A percentile compares a stretch with the other conserved stretches of the same genome.
Evolutionary conservation across 2,888 invertebrate genomes (phyloP).

Genomic region (Adelognathus sp.): DNA sequence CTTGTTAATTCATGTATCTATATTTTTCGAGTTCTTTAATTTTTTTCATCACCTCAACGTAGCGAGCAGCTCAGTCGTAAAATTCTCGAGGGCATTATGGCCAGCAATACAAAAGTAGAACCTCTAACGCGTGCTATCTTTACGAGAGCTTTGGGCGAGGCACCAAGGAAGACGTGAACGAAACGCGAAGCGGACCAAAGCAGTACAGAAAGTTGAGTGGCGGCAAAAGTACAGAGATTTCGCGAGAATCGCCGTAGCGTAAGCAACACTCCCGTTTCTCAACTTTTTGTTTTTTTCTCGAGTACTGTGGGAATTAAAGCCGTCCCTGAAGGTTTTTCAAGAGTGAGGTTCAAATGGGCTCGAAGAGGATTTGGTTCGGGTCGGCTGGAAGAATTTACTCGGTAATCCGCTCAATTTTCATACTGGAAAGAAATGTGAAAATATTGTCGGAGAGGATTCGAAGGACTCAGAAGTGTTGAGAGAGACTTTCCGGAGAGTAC

Average conservation of each 20-base stretch:
- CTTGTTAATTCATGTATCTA: constrained; percentile 1
- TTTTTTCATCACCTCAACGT: neutral
- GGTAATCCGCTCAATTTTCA: neutral
- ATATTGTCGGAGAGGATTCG: neutral
- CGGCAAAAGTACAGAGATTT: constrained; percentile 22
- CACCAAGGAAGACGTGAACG: neutral
- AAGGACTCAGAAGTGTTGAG: neutral
- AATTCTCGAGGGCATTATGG: constrained; percentile 46
- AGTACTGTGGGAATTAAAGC: neutral
- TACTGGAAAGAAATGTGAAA: neutral
- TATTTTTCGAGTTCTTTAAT: neutral
- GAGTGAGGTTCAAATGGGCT: neutral
- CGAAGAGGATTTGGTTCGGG: neutral
- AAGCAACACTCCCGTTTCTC: constrained; percentile 17
- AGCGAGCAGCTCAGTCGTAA: constrained; percentile 6
- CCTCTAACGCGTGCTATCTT: constrained; percentile 36
- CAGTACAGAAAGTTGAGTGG: constrained; percentile 1
- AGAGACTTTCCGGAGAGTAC: neutral
- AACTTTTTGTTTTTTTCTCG: neutral
- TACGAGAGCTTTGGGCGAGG: constrained; percentile 44
- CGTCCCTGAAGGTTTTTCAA: neutral
- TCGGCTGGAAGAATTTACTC: constrained; percentile 20
- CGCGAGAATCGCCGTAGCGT: constrained; percentile 21
- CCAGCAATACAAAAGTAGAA: constrained; percentile 38
- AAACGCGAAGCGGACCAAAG: neutral